Evolutionary conservation across 2,888 invertebrate species (phyloP).

Genomic region (Sepioteuthis lessoniana): DNA sequence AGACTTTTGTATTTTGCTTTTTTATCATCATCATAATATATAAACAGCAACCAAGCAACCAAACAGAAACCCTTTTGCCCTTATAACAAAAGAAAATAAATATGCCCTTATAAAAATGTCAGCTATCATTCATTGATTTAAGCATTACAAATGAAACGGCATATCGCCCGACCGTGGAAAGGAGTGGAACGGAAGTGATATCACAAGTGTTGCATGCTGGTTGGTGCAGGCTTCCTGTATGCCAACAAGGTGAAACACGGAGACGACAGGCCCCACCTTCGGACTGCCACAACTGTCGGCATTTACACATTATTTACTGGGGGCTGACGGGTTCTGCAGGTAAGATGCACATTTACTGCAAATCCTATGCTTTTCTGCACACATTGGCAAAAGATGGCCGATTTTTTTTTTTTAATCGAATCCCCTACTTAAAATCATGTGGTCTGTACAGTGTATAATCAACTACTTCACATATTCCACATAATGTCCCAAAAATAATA

Average conservation of each 20-base stretch:
- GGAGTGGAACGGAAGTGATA: slow-evolving; percentile 38
- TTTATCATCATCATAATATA: too few relatives aligned
- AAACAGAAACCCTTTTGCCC: too few relatives aligned
- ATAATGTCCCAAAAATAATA: too few relatives aligned
- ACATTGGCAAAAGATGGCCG: too few relatives aligned
- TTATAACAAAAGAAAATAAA: too few relatives aligned
- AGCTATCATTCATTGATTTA: not conserved
- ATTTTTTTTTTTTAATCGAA: too few relatives aligned
- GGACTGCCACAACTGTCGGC: slow-evolving; percentile 46
- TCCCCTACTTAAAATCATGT: not conserved
- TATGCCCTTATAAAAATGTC: not conserved
- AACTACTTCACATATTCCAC: too few relatives aligned
- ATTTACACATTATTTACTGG: slow-evolving; percentile 11
- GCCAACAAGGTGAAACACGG: slow-evolving; percentile 35
- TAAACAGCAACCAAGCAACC: too few relatives aligned
- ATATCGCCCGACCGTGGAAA: not conserved
- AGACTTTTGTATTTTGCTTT: too few relatives aligned
- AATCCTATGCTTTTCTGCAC: too few relatives aligned
- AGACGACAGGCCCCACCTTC: slow-evolving; percentile 40
- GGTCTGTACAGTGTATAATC: not conserved
- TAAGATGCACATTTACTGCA: not conserved
- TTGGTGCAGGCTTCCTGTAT: slow-evolving; percentile 37
- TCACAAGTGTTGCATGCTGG: slow-evolving; percentile 45
- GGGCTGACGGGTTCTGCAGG: slow-evolving; percentile 47
- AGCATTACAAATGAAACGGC: not conserved